Conservation (phyloP, 2,113 vertebrate species). For the Callipepla squamata region DNA sequence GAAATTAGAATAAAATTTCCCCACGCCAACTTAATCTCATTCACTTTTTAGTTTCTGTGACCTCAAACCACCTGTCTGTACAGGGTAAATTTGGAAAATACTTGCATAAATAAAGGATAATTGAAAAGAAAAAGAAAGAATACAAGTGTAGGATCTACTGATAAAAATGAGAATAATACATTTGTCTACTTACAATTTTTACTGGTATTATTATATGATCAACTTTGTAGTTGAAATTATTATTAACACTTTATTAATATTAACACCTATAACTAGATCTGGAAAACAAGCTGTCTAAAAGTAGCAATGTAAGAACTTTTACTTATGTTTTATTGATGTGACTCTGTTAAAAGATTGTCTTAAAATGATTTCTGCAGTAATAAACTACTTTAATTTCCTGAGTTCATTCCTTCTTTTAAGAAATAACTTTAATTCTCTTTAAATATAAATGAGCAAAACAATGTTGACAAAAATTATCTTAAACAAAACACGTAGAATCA, state of each 20-base stretch:
- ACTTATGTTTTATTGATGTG: background rate
- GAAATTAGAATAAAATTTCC: background rate
- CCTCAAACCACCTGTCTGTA: background rate
- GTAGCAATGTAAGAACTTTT: background rate
- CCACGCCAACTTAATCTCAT: background rate
- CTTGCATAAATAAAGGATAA: background rate
- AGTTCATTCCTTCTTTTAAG: background rate
- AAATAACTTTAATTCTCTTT: background rate
- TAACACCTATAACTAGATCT: background rate
- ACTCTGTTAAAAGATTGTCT: background rate
- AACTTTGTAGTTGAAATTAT: background rate
- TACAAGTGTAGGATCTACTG: background rate
- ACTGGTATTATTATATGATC: background rate
- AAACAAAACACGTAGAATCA: background rate
- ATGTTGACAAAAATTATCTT: background rate
- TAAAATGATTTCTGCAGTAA: background rate
- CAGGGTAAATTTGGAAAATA: background rate
- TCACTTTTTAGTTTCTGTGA: background rate
- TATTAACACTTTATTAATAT: background rate
- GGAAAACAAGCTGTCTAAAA: background rate
- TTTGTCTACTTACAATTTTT: background rate
- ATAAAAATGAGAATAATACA: background rate
- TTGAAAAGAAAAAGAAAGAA: background rate
- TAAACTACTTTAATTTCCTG: background rate
- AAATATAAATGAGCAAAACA: constrained; percentile 6